Percentiles rank a stretch among this genome's conserved stretches.
Evolutionary conservation across 2,797 vertebrate genomes (phyloP).

Genomic region (Emydoidea blandingii): DNA sequence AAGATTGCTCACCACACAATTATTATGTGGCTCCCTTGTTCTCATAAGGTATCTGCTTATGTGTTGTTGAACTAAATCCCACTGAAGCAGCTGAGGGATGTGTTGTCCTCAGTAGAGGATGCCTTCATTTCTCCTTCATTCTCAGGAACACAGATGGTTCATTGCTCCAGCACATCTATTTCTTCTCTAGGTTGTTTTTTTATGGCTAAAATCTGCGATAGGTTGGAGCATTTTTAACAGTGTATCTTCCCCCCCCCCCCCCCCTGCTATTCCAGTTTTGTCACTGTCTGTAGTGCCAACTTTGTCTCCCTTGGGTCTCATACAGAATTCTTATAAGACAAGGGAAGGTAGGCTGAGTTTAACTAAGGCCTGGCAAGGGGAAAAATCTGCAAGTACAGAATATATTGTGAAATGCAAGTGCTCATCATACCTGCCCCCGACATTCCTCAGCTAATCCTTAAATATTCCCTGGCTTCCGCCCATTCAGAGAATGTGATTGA

Average conservation of each 20-base stretch:
- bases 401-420: neutral
- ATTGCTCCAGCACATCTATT: neutral
- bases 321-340: constrained; percentile 1
- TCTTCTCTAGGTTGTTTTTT: neutral
- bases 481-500: neutral
- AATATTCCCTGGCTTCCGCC: neutral
- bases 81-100: neutral
- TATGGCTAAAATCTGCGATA: neutral
- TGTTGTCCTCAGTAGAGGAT: neutral
- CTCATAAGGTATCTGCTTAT: neutral
- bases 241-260: neutral
- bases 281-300: neutral
- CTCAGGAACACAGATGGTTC: neutral
- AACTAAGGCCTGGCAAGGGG: neutral
- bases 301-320: constrained; percentile 12
- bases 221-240: neutral
- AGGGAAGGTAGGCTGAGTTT: neutral
- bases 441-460: neutral
- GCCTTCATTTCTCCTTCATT: neutral
- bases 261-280: neutral
- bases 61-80: neutral
- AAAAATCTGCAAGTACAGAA: neutral
- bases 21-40: neutral
- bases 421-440: neutral
- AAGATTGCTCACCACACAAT: neutral